A percentile compares a stretch with the other conserved stretches of the same genome.
Conservation (phyloP, 2,113 vertebrate species). For the Corythaeola cristata region DNA sequence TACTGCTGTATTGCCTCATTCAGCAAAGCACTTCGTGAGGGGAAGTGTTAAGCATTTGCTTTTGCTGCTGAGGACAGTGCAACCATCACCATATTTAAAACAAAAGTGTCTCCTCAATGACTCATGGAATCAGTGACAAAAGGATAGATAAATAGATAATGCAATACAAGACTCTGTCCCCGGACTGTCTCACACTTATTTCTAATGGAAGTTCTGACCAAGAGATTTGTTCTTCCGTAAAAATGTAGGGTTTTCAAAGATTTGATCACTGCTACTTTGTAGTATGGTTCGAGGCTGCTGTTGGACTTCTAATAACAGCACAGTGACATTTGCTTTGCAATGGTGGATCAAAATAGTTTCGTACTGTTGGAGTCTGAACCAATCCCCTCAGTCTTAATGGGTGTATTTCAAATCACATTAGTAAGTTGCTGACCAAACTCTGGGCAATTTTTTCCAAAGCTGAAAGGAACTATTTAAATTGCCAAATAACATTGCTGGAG, state of each 20-base stretch:
- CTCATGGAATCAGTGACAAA: background rate
- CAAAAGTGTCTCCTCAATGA: background rate
- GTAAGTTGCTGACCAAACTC: background rate
- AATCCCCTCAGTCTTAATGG: background rate
- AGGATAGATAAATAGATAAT: background rate
- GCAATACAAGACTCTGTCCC: too few species aligned
- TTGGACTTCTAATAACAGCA: background rate
- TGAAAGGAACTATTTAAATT: background rate
- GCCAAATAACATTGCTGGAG: background rate
- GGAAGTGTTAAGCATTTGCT: background rate
- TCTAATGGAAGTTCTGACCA: background rate
- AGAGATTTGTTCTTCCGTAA: background rate
- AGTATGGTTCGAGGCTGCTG: background rate
- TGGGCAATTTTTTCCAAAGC: background rate
- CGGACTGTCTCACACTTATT: background rate
- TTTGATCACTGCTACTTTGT: background rate
- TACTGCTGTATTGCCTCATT: background rate
- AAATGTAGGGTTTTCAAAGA: background rate
- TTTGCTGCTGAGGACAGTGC: background rate
- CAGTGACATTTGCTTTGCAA: background rate
- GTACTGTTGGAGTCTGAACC: background rate
- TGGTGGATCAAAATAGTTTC: background rate
- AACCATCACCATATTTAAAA: background rate
- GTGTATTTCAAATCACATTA: background rate
- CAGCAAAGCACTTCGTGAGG: background rate